A percentile compares a stretch with the other conserved stretches of the same genome.
These are phyloP conservation scores for Chromis chromis DNA, from an alignment of 2,797 vertebrate genomes.

Conservation along the genomic window DNA sequence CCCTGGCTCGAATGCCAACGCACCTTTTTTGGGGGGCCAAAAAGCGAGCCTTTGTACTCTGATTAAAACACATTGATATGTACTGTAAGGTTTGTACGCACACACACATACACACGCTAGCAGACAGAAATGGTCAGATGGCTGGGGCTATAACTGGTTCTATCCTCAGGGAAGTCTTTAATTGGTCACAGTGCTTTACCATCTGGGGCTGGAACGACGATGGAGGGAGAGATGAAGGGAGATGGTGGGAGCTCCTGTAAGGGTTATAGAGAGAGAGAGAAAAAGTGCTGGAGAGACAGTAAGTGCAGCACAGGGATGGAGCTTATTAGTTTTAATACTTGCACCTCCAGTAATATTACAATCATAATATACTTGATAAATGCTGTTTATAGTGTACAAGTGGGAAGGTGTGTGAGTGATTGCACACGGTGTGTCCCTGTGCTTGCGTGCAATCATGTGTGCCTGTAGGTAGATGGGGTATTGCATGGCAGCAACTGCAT, in stretches of 20 bases:
- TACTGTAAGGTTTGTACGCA: slow-evolving; percentile 50
- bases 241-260: slow-evolving; percentile 62
- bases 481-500: slow-evolving; percentile 35
- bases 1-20: slow-evolving; percentile 14
- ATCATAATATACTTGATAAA: slow-evolving; percentile 67
- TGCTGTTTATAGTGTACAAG: slow-evolving; percentile 50
- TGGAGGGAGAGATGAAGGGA: slow-evolving; percentile 63
- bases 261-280: slow-evolving; percentile 12
- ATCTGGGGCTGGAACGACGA: slow-evolving; percentile 80
- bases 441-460: slow-evolving; percentile 21
- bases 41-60: slow-evolving; percentile 63
- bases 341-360: slow-evolving; percentile 61
- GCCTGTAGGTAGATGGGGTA: slow-evolving; percentile 49
- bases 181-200: slow-evolving; percentile 85
- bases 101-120: slow-evolving; percentile 30
- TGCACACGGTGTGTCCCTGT: slow-evolving; percentile 20
- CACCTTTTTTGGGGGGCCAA: slow-evolving; percentile 37
- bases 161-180: slow-evolving; percentile 84
- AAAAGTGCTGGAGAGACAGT: slow-evolving; percentile 12
- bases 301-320: slow-evolving; percentile 52
- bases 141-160: slow-evolving; percentile 78
- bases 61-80: slow-evolving; percentile 71
- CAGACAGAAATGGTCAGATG: slow-evolving; percentile 79
- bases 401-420: slow-evolving; percentile 41
- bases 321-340: slow-evolving; percentile 72